Conservation (phyloP, 1,140 invertebrate genomes). For the Camponotus floridanus region DNA sequence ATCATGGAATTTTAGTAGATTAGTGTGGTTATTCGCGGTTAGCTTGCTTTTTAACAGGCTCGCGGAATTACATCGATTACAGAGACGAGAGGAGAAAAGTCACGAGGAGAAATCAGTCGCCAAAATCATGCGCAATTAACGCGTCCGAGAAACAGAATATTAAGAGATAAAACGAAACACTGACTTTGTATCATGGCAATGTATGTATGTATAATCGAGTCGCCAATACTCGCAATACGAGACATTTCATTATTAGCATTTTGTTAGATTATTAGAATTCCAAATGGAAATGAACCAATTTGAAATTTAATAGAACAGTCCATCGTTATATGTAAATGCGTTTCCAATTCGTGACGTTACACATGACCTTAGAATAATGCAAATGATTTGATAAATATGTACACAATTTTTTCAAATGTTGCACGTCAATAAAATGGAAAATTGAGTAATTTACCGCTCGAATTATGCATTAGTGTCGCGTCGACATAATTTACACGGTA, state of each 20-base stretch:
- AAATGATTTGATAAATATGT: background rate
- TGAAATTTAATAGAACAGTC: background rate
- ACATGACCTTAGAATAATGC: background rate
- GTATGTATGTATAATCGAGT: too few relatives aligned
- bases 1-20: constrained; percentile 68
- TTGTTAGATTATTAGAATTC: background rate
- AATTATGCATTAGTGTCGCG: constrained; percentile 25
- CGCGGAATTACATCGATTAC: background rate
- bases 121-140: constrained; percentile 29
- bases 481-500: constrained; percentile 1
- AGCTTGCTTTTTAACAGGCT: constrained; percentile 46
- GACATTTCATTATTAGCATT: background rate
- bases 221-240: background rate
- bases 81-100: constrained; percentile 3
- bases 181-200: background rate
- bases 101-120: background rate
- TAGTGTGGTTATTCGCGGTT: constrained; percentile 55
- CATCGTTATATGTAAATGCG: background rate
- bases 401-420: background rate
- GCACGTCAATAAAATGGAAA: constrained; percentile 11
- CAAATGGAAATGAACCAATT: constrained; percentile 17
- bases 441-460: background rate
- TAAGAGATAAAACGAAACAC: constrained; percentile 19
- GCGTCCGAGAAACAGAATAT: background rate
- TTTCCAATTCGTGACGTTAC: background rate